phyloP scores from a whole-genome alignment of 2,888 invertebrate genomes.

The Amphiduros pacificus region DNA sequence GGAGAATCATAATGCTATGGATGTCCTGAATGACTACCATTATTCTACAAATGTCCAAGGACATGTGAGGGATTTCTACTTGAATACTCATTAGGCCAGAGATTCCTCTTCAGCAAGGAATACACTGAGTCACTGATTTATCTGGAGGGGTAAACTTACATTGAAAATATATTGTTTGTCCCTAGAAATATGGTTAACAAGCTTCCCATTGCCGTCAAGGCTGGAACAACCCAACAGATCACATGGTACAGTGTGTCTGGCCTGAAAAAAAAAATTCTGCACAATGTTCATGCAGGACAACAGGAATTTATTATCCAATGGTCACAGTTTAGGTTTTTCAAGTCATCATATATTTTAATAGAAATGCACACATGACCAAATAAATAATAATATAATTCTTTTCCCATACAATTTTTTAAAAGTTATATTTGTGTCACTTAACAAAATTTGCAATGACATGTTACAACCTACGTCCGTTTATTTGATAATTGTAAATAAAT shows the following conservation, averaged over 20 bases:
- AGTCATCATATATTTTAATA: not conserved
- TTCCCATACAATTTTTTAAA: no score
- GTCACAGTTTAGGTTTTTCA: not conserved
- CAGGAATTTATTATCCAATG: no score
- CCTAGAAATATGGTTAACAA: not conserved
- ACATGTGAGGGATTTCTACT: no score
- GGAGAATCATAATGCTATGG: no score
- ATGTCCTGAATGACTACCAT: no score
- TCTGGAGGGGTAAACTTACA: not conserved
- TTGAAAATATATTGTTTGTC: not conserved
- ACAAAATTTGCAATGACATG: not conserved
- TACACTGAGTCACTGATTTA: not conserved
- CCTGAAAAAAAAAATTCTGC: not conserved
- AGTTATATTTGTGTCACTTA: no score
- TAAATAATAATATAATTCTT: not conserved
- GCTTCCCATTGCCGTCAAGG: not conserved
- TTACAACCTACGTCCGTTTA: not conserved
- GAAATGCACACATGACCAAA: not conserved
- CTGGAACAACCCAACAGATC: not conserved
- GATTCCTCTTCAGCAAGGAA: no score
- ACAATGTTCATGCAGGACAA: no score
- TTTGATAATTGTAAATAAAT: slow-evolving; percentile 2
- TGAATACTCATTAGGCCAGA: no score
- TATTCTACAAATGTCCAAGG: no score
- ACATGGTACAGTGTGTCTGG: not conserved